Conservation (phyloP, 2,113 vertebrate species). For the Isurus oxyrinchus region DNA sequence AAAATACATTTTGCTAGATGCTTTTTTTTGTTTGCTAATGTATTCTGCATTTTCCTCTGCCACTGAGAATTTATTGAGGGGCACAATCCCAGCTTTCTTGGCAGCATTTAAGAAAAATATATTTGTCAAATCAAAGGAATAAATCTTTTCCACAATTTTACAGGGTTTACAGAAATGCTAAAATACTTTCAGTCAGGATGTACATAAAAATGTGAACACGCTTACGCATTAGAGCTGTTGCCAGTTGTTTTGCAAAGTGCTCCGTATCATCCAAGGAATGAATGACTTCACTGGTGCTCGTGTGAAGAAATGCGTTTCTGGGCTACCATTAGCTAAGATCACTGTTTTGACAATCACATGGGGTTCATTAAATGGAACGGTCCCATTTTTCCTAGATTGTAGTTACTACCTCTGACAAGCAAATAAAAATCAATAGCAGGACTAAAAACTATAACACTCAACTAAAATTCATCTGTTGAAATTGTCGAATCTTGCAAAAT, state of each 20-base stretch:
- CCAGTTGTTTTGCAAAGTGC: not conserved
- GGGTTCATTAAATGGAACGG: not conserved
- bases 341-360: not conserved
- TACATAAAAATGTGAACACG: not conserved
- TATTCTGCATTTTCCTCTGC: not conserved
- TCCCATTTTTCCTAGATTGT: not conserved
- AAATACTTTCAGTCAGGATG: not conserved
- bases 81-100: not conserved
- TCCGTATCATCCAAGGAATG: not conserved
- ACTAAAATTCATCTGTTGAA: not conserved
- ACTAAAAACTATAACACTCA: not conserved
- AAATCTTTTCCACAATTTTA: not conserved
- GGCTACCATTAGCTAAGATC: not conserved
- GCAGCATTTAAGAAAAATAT: not conserved
- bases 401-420: not conserved
- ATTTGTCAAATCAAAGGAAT: not conserved
- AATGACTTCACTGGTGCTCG: not conserved
- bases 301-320: not conserved
- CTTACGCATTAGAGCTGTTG: not conserved
- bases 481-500: not conserved
- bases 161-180: not conserved
- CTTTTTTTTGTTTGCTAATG: not conserved
- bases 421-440: not conserved
- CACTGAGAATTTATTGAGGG: not conserved
- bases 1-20: not conserved